A percentile compares a stretch with the other conserved stretches of the same genome.
Evolutionary conservation across 1,140 invertebrate genomes (phyloP).

Genomic region (Copidosoma floridanum): DNA sequence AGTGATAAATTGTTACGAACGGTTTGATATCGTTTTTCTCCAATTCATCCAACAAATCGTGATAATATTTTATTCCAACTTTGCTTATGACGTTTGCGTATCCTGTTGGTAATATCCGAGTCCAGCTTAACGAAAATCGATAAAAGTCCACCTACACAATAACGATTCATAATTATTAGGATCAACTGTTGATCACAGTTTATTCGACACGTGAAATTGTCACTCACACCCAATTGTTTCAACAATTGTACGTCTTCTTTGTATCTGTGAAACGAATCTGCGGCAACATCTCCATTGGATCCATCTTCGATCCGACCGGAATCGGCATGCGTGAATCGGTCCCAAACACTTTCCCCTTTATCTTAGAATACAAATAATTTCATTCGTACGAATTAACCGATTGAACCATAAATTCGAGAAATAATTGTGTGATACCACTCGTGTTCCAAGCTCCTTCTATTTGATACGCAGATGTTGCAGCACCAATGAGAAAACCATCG

Average conservation of each 20-base stretch:
- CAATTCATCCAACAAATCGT: slow-evolving; percentile 59
- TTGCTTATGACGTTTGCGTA: slow-evolving; percentile 56
- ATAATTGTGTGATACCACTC: too few species aligned
- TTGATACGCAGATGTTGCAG: slow-evolving; percentile 62
- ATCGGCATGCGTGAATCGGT: slow-evolving; percentile 38
- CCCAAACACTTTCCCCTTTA: slow-evolving; percentile 54
- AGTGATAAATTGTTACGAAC: slow-evolving; percentile 58
- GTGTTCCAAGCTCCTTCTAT: slow-evolving; percentile 65
- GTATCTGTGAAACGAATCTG: slow-evolving; percentile 55
- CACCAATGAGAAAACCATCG: slow-evolving; percentile 59
- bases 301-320: slow-evolving; percentile 40
- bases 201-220: too few species aligned
- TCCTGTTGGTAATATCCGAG: slow-evolving; percentile 61
- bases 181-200: too few species aligned
- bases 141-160: slow-evolving; percentile 50
- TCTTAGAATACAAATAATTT: too few species aligned
- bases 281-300: slow-evolving; percentile 58
- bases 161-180: too few species aligned
- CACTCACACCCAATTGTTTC: slow-evolving; percentile 53
- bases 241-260: slow-evolving; percentile 54
- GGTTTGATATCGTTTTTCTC: slow-evolving; percentile 56
- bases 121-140: slow-evolving; percentile 64
- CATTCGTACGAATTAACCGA: too few species aligned
- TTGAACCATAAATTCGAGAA: too few species aligned
- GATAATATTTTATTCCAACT: slow-evolving; percentile 61